A percentile compares a stretch with the other conserved stretches of the same genome.
phyloP scores from a whole-genome alignment of 2,113 vertebrate genomes.

The Campylorhamphus procurvoides region DNA sequence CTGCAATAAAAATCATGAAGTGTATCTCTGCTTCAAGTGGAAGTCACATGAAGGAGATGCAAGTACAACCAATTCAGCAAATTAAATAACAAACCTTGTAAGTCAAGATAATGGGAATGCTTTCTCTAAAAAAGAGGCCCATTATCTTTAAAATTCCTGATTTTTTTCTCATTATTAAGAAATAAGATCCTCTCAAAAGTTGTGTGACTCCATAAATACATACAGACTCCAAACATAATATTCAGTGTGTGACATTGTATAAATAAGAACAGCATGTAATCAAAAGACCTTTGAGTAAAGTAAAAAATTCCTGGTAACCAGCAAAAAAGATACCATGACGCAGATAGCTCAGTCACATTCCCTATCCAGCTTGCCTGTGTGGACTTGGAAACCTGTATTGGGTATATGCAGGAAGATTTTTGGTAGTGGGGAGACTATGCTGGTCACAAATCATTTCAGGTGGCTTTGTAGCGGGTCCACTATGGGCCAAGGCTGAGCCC shows the following conservation, averaged over 20 bases:
- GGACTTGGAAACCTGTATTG: background rate
- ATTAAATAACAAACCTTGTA: constrained; percentile 46
- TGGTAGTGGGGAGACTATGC: background rate
- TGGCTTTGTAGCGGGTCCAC: background rate
- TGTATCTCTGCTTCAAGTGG: constrained; percentile 33
- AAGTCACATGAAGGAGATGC: constrained; percentile 21
- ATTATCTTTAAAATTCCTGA: constrained; percentile 3
- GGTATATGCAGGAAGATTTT: background rate
- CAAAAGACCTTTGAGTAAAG: background rate
- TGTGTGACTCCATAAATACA: background rate
- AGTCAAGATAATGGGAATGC: background rate
- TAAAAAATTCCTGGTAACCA: background rate
- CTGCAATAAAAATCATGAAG: constrained; percentile 25
- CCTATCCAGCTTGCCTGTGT: background rate
- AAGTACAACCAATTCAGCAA: constrained; percentile 20
- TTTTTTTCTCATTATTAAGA: constrained; percentile 8
- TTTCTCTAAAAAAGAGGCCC: background rate
- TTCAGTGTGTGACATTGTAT: background rate
- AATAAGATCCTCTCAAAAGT: constrained; percentile 10
- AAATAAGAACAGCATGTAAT: background rate
- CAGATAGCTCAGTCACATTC: background rate
- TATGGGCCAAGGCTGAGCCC: background rate
- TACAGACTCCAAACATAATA: background rate
- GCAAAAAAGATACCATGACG: background rate
- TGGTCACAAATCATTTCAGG: background rate